Percentiles rank a stretch among this genome's conserved stretches.
Evolutionary conservation across 2,113 vertebrate genomes (phyloP).

Genomic region (Bettongia penicillata): DNA sequence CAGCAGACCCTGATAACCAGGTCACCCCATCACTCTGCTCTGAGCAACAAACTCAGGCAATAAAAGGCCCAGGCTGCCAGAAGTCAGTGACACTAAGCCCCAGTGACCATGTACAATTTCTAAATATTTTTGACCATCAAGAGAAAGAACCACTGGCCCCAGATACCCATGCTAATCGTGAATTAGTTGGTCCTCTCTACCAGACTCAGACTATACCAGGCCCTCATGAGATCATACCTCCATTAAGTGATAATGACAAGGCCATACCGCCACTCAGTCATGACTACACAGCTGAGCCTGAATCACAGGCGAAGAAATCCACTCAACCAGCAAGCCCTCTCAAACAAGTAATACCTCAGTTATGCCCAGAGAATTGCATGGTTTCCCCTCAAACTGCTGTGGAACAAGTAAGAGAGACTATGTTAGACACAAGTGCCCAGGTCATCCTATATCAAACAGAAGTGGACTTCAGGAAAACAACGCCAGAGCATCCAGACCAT

Average conservation of each 20-base stretch:
- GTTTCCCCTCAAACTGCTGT: not conserved
- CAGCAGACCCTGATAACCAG: not conserved
- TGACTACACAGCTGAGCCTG: not conserved
- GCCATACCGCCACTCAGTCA: not conserved
- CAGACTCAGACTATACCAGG: not conserved
- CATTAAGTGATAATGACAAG: not conserved
- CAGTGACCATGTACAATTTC: not conserved
- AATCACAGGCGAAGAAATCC: not conserved
- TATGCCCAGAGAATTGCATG: not conserved
- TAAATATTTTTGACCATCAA: not conserved
- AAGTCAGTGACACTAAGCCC: not conserved
- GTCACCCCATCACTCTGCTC: not conserved
- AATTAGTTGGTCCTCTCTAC: not conserved
- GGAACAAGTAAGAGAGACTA: not conserved
- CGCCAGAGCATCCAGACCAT: not conserved
- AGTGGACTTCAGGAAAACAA: not conserved
- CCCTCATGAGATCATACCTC: not conserved
- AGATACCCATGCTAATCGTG: not conserved
- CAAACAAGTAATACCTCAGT: not conserved
- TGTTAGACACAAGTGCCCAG: not conserved
- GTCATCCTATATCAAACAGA: not conserved
- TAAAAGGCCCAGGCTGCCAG: not conserved
- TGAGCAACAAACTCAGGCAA: not conserved
- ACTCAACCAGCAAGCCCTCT: not conserved
- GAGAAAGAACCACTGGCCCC: not conserved